Evolutionary conservation across 2,113 vertebrate species (phyloP), one percentile per base, ranked within the genome.

Genomic region (Cavia porcellus): DNA sequence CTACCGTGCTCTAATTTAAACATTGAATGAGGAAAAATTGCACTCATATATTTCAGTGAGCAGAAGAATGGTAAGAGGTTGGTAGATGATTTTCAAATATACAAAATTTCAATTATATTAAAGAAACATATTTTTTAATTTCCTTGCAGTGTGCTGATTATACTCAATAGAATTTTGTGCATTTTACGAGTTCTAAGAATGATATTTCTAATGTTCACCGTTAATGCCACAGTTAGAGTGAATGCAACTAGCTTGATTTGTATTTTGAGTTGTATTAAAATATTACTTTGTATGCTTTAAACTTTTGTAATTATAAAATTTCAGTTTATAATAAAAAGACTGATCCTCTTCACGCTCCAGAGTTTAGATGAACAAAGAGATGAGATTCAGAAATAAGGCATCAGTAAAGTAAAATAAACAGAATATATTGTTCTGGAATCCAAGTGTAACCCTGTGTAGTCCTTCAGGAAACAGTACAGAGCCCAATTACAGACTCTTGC

Each of bases 391-490:
- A 30, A 57, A 74, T 77, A 86, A 59, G 0, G 0, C 62, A 28
- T 25, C 3, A n/a, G 2, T 19, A 20, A 28, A 19, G 35, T 42
- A 17, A 19, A 3, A 10, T 35, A 79, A 45, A 14, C 17, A 61
- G 17, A 80, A 15, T 38, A 13, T 14, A 12, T 2, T 15, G 57
- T 74, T 19, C 9, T 42, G 13, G 7, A 77, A 14, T 3, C 7
- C 32, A 28, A 42, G 12, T 6, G 50, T 59, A 42, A 72, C 20
- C 5, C 4, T 9, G 8, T 0, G 14, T 1, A 7, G 7, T 47
- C 3, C 47, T 25, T 86, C 19, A 61, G 35, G 66, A 86, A 79
- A 72, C 70, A 45, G 20, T 19, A 22, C 61, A 30, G 32, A 86
- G 20, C 10, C 91, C 42, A 50, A 61, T 47, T 32, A n/a, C 5